phyloP scores from a whole-genome alignment of 2,888 invertebrate species.

The Ophonus ardosiacus region DNA sequence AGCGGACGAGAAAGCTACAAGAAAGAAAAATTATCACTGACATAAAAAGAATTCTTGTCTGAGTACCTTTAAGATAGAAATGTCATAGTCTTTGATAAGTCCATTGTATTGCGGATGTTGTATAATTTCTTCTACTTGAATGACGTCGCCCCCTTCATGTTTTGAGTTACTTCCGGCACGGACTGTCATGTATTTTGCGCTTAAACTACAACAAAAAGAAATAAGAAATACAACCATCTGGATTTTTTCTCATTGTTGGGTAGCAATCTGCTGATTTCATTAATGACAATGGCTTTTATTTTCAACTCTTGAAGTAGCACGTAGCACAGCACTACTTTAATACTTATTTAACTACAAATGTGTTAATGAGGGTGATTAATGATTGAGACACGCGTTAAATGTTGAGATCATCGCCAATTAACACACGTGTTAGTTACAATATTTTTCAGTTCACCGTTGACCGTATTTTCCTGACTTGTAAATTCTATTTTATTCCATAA shows the following conservation, averaged over 20 bases:
- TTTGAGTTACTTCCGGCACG: constrained; percentile 65
- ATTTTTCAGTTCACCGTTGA: no score
- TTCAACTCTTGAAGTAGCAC: no score
- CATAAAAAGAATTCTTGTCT: not conserved
- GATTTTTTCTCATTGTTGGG: not conserved
- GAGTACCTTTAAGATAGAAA: constrained; percentile 64
- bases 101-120: constrained; percentile 64
- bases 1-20: constrained; percentile 49
- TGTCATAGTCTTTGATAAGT: constrained; percentile 65
- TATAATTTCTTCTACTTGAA: constrained; percentile 60
- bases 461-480: no score
- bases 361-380: no score
- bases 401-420: no score
- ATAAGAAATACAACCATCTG: not conserved
- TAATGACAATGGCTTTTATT: no score
- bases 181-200: constrained; percentile 59
- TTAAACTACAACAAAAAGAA: constrained; percentile 11
- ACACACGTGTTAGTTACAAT: no score
- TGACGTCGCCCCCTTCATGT: constrained; percentile 63
- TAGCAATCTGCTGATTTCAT: not conserved
- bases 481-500: no score
- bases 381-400: no score
- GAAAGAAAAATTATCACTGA: not conserved
- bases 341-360: no score
- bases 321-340: no score